Conservation (phyloP, 2,888 invertebrate genomes). For the Reticulitermes lucifugus region DNA sequence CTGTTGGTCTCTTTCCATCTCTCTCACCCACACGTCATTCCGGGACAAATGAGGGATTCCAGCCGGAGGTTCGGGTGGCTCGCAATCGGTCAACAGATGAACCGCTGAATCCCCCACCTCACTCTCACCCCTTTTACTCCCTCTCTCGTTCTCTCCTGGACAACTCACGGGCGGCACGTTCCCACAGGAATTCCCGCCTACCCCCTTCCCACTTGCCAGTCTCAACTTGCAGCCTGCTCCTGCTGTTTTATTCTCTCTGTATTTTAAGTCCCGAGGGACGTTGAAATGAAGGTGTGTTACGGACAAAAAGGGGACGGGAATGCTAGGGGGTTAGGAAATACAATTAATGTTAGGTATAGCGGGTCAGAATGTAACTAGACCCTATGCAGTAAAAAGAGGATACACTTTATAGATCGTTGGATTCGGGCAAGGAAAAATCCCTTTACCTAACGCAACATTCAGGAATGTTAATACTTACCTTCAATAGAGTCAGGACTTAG, state of each 20-base stretch:
- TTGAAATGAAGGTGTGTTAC: slow-evolving; percentile 40
- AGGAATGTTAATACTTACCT: too few relatives aligned
- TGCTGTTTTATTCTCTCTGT: slow-evolving; percentile 42
- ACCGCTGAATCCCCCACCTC: slow-evolving; percentile 35
- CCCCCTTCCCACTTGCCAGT: slow-evolving; percentile 26
- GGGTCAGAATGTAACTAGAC: slow-evolving; percentile 38
- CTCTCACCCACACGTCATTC: slow-evolving; percentile 42
- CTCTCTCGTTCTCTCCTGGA: slow-evolving; percentile 19
- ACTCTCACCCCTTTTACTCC: slow-evolving; percentile 24
- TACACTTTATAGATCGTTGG: too few relatives aligned
- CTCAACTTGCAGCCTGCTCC: slow-evolving; percentile 34
- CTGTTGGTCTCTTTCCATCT: slow-evolving; percentile 35
- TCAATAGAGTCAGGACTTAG: too few relatives aligned
- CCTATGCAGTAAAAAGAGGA: slow-evolving; percentile 14
- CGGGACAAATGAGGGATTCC: slow-evolving; percentile 46
- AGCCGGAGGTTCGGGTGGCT: slow-evolving; percentile 30
- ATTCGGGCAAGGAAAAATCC: too few relatives aligned
- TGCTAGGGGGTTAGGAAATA: slow-evolving; percentile 17
- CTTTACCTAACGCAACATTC: too few relatives aligned
- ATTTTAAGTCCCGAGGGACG: slow-evolving; percentile 39
- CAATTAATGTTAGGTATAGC: slow-evolving; percentile 41
- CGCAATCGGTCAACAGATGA: slow-evolving; percentile 45
- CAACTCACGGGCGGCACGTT: slow-evolving; percentile 13
- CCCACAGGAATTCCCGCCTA: slow-evolving; percentile 30
- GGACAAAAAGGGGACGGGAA: slow-evolving; percentile 32